These are phyloP conservation scores for Scaptomyza parva DNA, from an alignment of 2,888 invertebrate species.

Conservation along the genomic window DNA sequence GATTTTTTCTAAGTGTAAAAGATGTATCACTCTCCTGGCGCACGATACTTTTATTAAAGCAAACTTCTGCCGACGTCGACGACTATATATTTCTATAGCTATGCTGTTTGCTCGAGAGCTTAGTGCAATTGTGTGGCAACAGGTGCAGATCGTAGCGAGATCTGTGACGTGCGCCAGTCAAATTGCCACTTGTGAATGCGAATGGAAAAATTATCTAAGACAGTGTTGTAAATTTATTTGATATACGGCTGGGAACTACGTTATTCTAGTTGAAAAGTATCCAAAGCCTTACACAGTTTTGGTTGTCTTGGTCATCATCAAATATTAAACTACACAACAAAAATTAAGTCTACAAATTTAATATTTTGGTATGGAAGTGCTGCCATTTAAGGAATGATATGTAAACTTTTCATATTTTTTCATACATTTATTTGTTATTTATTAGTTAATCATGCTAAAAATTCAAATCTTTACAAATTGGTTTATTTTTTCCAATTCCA, in stretches of 20 bases:
- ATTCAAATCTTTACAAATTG: too few species aligned
- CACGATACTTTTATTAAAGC: not conserved
- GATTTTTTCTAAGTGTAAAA: not conserved
- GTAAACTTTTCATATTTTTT: too few species aligned
- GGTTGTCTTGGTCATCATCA: not conserved
- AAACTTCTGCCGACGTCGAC: constrained; percentile 10
- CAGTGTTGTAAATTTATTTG: constrained; percentile 13
- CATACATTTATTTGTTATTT: too few species aligned
- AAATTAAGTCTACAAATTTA: not conserved
- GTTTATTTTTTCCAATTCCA: too few species aligned
- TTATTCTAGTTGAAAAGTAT: not conserved
- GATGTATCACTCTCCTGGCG: not conserved
- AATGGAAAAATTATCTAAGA: constrained; percentile 9
- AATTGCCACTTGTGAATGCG: constrained; percentile 4
- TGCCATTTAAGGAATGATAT: too few species aligned
- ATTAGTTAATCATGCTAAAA: too few species aligned
- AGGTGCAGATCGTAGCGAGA: constrained; percentile 5
- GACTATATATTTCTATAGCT: constrained; percentile 1
- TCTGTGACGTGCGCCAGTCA: constrained; percentile 36
- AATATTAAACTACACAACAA: too few species aligned
- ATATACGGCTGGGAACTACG: constrained; percentile 39
- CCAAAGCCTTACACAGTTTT: not conserved
- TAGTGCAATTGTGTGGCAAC: constrained; percentile 19
- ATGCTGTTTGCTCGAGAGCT: constrained; percentile 20
- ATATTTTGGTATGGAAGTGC: too few species aligned